Evolutionary conservation across 2,113 vertebrate genomes (phyloP).

Genomic region (Heterochromis multidens): DNA sequence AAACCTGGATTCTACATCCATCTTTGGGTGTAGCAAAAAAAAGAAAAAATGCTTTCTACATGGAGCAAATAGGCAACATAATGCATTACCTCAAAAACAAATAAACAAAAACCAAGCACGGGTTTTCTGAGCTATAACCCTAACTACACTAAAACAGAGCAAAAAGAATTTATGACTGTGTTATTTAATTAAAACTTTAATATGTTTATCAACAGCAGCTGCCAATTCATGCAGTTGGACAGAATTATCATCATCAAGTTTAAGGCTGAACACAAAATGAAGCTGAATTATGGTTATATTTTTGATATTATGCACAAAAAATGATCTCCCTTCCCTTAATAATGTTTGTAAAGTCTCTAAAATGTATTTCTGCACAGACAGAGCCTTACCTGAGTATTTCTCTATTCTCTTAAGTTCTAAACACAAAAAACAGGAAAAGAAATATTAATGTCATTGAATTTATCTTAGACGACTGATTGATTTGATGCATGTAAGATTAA

Average conservation of each 20-base stretch:
- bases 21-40: no score
- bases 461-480: background rate
- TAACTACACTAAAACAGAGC: no score
- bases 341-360: background rate
- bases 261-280: background rate
- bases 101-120: no score
- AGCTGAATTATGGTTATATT: background rate
- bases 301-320: background rate
- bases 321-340: background rate
- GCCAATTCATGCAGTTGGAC: background rate
- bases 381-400: constrained; percentile 70
- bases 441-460: background rate
- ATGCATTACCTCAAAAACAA: no score
- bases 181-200: no score
- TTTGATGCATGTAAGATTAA: background rate
- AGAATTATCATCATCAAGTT: background rate
- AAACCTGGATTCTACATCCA: no score
- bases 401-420: constrained; percentile 73
- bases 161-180: no score
- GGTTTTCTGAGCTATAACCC: no score
- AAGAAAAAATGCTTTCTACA: no score
- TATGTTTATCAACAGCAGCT: background rate
- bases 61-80: no score
- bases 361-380: background rate
- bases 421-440: background rate